Conservation (phyloP, 2,797 vertebrate genomes). For the Scyliorhinus canicula region DNA sequence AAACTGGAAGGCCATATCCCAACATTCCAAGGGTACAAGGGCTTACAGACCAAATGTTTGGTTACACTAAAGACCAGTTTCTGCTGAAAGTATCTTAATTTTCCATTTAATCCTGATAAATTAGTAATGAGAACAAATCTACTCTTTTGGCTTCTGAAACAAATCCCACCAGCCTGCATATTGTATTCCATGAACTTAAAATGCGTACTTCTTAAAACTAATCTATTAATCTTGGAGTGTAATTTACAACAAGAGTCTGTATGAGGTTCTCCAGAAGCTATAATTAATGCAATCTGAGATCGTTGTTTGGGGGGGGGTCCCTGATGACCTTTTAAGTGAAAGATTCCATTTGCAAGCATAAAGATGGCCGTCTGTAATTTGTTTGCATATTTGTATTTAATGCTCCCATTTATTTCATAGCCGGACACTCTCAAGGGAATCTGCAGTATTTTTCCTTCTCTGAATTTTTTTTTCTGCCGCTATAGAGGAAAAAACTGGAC, state of each 20-base stretch:
- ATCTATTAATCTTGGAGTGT: slow-evolving; percentile 8
- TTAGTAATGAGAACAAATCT: not conserved
- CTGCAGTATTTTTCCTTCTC: slow-evolving; percentile 29
- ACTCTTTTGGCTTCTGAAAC: not conserved
- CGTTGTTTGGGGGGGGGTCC: not conserved
- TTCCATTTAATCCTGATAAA: not conserved
- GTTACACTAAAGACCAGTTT: not conserved
- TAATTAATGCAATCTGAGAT: not conserved
- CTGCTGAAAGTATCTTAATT: not conserved
- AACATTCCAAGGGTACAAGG: not conserved
- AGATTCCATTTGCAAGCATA: slow-evolving; percentile 29
- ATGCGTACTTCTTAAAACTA: not conserved
- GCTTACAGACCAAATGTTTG: not conserved
- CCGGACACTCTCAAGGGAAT: not conserved
- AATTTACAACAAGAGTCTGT: not conserved
- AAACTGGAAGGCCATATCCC: not conserved
- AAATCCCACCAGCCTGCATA: not conserved
- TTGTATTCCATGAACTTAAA: not conserved
- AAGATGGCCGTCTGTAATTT: slow-evolving; percentile 24
- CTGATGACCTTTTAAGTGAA: slow-evolving; percentile 24
- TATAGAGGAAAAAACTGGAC: not conserved
- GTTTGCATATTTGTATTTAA: slow-evolving; percentile 22
- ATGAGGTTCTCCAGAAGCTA: not conserved
- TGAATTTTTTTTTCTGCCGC: not conserved
- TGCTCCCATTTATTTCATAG: slow-evolving; percentile 19